A percentile compares a stretch with the other conserved stretches of the same genome.
phyloP scores from a whole-genome alignment of 2,797 vertebrate genomes.

The Enteromius thamalakanensis region DNA sequence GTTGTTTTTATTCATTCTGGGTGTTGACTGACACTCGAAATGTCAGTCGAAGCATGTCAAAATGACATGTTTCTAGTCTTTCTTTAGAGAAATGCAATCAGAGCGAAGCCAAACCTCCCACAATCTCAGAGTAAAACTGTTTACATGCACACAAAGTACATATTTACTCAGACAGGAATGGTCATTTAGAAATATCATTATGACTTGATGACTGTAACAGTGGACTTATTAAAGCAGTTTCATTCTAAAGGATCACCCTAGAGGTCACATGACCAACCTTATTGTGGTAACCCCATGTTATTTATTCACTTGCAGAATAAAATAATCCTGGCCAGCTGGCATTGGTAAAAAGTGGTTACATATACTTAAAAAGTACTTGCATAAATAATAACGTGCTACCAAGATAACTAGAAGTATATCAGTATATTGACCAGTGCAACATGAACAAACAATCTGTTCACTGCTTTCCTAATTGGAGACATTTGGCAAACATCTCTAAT shows the following conservation, averaged over 20 bases:
- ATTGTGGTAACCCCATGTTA: background rate
- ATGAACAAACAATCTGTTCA: background rate
- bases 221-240: background rate
- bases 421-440: too few relatives aligned
- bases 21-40: constrained; percentile 34
- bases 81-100: constrained; percentile 66
- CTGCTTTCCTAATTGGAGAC: background rate
- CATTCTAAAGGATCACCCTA: background rate
- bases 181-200: background rate
- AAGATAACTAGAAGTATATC: background rate
- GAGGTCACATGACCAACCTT: background rate
- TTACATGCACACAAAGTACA: constrained; percentile 13
- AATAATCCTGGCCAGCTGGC: background rate
- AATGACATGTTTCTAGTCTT: constrained; percentile 41
- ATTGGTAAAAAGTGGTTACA: background rate
- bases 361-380: background rate
- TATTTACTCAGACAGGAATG: background rate
- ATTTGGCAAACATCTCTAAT: background rate
- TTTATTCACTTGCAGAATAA: background rate
- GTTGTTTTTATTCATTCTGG: constrained; percentile 40
- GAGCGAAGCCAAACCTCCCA: constrained; percentile 71
- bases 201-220: background rate
- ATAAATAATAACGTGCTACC: background rate
- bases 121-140: constrained; percentile 29
- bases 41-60: constrained; percentile 34